A percentile compares a stretch with the other conserved stretches of the same genome.
Evolutionary conservation across 2,888 invertebrate species (phyloP).

Genomic region (Drosophila leonis): DNA sequence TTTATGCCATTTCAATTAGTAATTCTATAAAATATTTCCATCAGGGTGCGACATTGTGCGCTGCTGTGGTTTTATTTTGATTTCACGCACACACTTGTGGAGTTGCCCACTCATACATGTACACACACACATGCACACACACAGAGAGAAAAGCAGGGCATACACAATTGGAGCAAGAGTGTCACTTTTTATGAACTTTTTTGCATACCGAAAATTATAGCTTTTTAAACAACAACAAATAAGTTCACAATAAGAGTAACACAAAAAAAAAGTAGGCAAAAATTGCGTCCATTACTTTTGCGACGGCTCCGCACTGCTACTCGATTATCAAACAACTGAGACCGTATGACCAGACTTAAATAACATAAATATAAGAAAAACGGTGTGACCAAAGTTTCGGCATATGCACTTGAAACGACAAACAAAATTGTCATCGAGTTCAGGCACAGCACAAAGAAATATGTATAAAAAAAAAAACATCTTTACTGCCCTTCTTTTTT

Average conservation of each 20-base stretch:
- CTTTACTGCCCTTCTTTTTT: neutral
- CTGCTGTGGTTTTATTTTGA: slow-evolving; percentile 70
- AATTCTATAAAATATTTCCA: slow-evolving; percentile 80
- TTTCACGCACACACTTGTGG: slow-evolving; percentile 77
- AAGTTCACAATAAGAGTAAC: slow-evolving; percentile 18
- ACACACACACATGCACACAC: slow-evolving; percentile 8
- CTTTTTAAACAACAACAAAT: slow-evolving; percentile 19
- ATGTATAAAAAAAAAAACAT: neutral
- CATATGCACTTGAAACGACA: neutral
- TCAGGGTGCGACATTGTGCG: slow-evolving; percentile 76
- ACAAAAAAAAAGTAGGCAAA: slow-evolving; percentile 22
- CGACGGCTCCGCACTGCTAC: slow-evolving; percentile 54
- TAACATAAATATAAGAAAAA: slow-evolving; percentile 6
- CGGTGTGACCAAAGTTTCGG: slow-evolving; percentile 26
- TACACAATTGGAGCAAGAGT: slow-evolving; percentile 5
- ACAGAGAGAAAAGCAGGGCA: neutral
- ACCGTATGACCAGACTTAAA: slow-evolving; percentile 45
- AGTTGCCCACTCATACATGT: slow-evolving; percentile 51
- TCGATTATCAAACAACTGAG: slow-evolving; percentile 63
- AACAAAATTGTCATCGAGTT: neutral
- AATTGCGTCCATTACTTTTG: slow-evolving; percentile 29
- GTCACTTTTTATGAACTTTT: slow-evolving; percentile 23
- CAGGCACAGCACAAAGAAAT: neutral
- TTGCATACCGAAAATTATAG: slow-evolving; percentile 7
- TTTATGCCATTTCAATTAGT: slow-evolving; percentile 58